Evolutionary conservation across 2,113 vertebrate genomes (phyloP).

Genomic region (Carassius gibelio): DNA sequence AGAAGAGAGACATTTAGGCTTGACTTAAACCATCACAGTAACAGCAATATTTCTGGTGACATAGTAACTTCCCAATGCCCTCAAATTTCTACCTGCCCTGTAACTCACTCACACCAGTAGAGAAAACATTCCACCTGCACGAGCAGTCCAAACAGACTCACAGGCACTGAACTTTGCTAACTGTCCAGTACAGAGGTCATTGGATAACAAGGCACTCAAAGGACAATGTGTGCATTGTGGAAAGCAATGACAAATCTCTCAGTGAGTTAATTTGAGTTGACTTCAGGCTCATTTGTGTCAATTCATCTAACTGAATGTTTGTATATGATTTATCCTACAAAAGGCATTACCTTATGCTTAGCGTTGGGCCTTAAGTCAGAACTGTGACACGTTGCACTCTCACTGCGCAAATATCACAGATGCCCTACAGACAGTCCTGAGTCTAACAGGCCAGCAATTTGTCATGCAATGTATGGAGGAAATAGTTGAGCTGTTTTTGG

Average conservation of each 20-base stretch:
- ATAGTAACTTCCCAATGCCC: constrained; percentile 59
- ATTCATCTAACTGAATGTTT: background rate
- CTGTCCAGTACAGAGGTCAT: background rate
- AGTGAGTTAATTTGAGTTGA: background rate
- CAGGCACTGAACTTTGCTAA: background rate
- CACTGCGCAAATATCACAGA: constrained; percentile 31
- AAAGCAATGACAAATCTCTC: background rate
- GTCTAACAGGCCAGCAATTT: too few relatives aligned
- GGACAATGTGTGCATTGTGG: too few relatives aligned
- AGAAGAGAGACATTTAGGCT: constrained; percentile 22
- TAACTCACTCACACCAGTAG: constrained; percentile 62
- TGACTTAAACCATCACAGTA: constrained; percentile 18
- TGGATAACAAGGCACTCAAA: too few relatives aligned
- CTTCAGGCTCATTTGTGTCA: background rate
- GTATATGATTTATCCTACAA: too few relatives aligned
- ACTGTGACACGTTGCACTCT: background rate
- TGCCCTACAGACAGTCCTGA: constrained; percentile 41
- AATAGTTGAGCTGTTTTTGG: constrained; percentile 19
- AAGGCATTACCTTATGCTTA: too few relatives aligned
- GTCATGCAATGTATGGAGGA: background rate
- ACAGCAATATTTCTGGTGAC: constrained; percentile 45
- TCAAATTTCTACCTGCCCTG: constrained; percentile 58
- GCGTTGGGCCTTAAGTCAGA: too few relatives aligned
- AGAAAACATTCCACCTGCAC: constrained; percentile 30
- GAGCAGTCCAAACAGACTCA: constrained; percentile 22